These are phyloP conservation scores for Pyxicephalus adspersus DNA, from an alignment of 2,113 vertebrate genomes.

Conservation along the genomic window DNA sequence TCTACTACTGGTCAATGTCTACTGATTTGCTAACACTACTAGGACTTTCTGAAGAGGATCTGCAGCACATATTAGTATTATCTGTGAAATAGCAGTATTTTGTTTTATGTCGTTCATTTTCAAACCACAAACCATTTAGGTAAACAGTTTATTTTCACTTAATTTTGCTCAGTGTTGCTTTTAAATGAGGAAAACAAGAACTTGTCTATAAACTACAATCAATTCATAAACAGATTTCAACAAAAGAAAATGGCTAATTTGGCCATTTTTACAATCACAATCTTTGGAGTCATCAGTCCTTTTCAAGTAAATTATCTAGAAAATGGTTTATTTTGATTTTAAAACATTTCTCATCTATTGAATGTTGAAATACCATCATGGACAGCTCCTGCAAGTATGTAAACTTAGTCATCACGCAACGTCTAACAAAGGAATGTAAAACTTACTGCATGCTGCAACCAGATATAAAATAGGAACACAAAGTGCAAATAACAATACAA, in stretches of 20 bases:
- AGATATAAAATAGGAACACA: not conserved
- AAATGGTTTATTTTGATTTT: conserved; percentile 22
- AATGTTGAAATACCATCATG: not conserved
- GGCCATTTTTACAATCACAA: too few species aligned
- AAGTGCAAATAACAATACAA: conserved; percentile 1
- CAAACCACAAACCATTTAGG: not conserved
- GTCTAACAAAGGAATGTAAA: conserved; percentile 14
- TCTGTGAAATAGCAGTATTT: not conserved
- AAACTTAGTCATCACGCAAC: not conserved
- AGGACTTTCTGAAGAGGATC: conserved; percentile 1
- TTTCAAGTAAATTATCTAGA: not conserved
- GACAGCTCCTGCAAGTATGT: conserved; percentile 15
- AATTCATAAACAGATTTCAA: too few species aligned
- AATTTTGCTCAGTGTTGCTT: not conserved
- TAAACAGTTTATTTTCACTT: not conserved
- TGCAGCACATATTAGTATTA: not conserved
- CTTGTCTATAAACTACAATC: too few species aligned
- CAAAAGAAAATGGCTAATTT: too few species aligned
- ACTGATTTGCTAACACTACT: conserved; percentile 23
- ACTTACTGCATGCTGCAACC: conserved; percentile 29
- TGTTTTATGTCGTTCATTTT: not conserved
- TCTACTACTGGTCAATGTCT: conserved; percentile 26
- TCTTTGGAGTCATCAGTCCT: not conserved
- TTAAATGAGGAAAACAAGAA: not conserved
- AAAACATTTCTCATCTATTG: conserved; percentile 7